These are phyloP conservation scores for Callospermophilus lateralis DNA, from an alignment of 2,113 vertebrate species.

Conservation along the genomic window DNA sequence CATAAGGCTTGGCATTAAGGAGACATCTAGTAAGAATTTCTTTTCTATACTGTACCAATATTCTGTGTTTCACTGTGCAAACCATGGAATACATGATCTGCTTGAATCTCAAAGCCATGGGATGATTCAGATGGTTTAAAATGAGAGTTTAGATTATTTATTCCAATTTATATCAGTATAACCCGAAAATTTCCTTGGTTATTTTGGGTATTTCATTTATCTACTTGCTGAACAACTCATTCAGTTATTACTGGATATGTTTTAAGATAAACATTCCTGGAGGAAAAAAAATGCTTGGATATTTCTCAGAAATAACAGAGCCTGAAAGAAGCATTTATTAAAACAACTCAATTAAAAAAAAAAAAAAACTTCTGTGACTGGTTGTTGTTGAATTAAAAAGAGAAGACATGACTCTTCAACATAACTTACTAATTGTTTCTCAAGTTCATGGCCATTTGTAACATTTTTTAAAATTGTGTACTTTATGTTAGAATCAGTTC, in stretches of 20 bases:
- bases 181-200: constrained; percentile 72
- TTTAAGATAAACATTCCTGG: constrained; percentile 82
- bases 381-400: constrained; percentile 19
- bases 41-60: background rate
- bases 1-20: background rate
- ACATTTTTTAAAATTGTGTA: constrained; percentile 32
- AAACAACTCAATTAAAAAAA: constrained; percentile 63
- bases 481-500: constrained; percentile 48
- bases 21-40: background rate
- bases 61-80: background rate
- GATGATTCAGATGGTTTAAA: constrained; percentile 69
- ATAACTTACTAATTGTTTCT: constrained; percentile 61
- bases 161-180: constrained; percentile 70
- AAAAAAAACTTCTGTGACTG: constrained; percentile 35
- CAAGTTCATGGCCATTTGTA: constrained; percentile 45
- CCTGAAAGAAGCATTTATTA: constrained; percentile 72
- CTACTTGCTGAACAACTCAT: constrained; percentile 76
- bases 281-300: constrained; percentile 72
- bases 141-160: constrained; percentile 60
- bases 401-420: constrained; percentile 60
- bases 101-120: constrained; percentile 3
- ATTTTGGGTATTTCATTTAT: constrained; percentile 79
- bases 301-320: constrained; percentile 81
- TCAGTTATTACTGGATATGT: constrained; percentile 73
- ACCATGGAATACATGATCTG: background rate